Evolutionary conservation across 2,888 invertebrate species (phyloP).

Genomic region (Gastracanthus pulcherrimus): DNA sequence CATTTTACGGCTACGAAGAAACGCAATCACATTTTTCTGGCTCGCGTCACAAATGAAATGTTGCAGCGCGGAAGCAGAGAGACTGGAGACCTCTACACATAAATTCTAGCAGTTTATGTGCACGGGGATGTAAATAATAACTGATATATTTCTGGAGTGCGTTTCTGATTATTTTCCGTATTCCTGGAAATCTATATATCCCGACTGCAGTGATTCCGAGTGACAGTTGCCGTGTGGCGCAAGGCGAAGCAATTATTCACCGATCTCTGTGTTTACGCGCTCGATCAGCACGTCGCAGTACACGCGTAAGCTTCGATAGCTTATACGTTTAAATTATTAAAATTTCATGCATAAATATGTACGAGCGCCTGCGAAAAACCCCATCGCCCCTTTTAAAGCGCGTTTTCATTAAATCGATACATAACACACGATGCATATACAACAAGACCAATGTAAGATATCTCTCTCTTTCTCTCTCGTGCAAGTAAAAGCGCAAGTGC

Average conservation of each 20-base stretch:
- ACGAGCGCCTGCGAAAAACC: no score
- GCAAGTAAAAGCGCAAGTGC: slow-evolving; percentile 7
- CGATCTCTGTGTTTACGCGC: no score
- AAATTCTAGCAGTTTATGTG: neutral
- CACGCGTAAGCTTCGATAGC: no score
- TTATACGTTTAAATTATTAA: neutral
- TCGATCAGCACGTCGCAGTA: neutral
- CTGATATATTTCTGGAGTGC: no score
- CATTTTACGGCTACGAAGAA: neutral
- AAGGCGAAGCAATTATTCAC: no score
- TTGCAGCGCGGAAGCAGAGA: neutral
- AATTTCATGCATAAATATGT: slow-evolving; percentile 4
- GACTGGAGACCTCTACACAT: neutral
- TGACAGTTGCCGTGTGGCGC: no score
- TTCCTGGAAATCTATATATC: no score
- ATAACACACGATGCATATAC: neutral
- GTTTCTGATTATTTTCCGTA: no score
- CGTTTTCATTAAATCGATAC: slow-evolving; percentile 46
- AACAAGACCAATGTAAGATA: neutral
- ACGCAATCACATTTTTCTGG: neutral
- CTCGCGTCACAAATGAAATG: slow-evolving; percentile 18
- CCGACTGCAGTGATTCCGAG: no score
- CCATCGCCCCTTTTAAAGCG: neutral
- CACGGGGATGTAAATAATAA: neutral
- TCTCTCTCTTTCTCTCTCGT: neutral